These are phyloP conservation scores for Condylostylus longicornis DNA, from an alignment of 1,140 invertebrate species.

Conservation along the genomic window DNA sequence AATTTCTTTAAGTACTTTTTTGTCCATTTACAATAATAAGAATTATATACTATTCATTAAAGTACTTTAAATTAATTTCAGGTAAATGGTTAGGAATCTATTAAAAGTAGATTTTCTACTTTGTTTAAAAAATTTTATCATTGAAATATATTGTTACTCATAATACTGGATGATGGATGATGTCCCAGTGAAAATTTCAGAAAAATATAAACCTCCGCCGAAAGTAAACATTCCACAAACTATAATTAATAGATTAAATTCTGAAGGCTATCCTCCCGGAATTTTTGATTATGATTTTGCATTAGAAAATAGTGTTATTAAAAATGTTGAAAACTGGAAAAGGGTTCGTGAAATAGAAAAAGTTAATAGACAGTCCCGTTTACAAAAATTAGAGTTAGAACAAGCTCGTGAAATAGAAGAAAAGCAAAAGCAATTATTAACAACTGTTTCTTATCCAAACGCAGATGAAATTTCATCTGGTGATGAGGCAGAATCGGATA, in stretches of 20 bases:
- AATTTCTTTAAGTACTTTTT: too few species aligned
- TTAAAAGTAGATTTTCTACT: too few species aligned
- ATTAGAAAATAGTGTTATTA: conserved; percentile 51
- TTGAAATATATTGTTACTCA: too few species aligned
- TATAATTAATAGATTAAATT: conserved; percentile 41
- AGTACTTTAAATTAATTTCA: too few species aligned
- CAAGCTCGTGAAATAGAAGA: conserved; percentile 37
- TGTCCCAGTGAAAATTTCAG: conserved; percentile 71
- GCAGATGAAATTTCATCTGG: conserved; percentile 26
- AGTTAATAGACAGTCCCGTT: conserved; percentile 39
- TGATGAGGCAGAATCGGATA: conserved; percentile 3
- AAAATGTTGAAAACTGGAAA: conserved; percentile 51
- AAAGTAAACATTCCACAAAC: conserved; percentile 51
- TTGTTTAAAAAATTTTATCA: too few species aligned
- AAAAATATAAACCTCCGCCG: conserved; percentile 64
- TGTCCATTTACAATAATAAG: too few species aligned
- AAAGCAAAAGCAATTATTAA: conserved; percentile 38
- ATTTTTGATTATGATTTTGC: conserved; percentile 50
- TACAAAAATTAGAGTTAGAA: conserved; percentile 39
- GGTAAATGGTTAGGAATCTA: too few species aligned
- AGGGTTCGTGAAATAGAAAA: conserved; percentile 42
- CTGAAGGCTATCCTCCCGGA: conserved; percentile 36
- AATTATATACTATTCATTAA: too few species aligned
- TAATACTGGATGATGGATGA: too few species aligned
- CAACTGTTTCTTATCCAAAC: conserved; percentile 41